Evolutionary conservation across 64 coral and sea anemone species (phyloP).

Genomic region (Platygyra sinensis): DNA sequence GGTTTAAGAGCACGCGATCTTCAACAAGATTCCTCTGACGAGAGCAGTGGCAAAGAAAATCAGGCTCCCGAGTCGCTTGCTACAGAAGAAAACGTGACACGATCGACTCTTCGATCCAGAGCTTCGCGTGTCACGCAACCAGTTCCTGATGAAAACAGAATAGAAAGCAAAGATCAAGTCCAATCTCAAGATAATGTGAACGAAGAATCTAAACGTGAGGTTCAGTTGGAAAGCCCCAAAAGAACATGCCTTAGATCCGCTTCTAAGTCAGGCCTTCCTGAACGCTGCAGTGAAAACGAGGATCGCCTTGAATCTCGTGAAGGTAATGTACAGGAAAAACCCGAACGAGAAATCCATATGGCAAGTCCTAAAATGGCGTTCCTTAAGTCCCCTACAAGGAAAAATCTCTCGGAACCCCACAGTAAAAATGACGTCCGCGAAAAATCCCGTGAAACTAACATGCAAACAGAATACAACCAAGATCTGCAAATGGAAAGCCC

Average conservation of each 20-base stretch:
- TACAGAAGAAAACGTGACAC: background rate
- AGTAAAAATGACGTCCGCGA: background rate
- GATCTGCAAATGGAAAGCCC: background rate
- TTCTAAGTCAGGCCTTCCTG: background rate
- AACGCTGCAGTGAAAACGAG: background rate
- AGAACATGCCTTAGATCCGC: background rate
- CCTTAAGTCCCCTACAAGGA: background rate
- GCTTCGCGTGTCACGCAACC: background rate
- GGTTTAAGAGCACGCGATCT: background rate
- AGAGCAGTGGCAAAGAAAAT: conserved; percentile 11
- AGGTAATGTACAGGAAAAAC: background rate
- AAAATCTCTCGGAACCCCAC: background rate
- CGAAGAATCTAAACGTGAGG: background rate
- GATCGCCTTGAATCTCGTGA: background rate
- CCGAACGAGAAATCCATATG: background rate
- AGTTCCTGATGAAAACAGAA: background rate
- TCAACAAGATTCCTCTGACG: background rate
- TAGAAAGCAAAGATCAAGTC: background rate
- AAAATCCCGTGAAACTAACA: background rate
- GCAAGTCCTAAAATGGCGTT: background rate
- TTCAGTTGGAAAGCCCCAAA: background rate
- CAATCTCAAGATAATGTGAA: background rate
- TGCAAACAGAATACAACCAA: background rate
- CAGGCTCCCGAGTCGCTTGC: background rate
- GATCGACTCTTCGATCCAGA: background rate